Conservation (phyloP, 2,888 invertebrate species). For the Hydraecia micacea region DNA sequence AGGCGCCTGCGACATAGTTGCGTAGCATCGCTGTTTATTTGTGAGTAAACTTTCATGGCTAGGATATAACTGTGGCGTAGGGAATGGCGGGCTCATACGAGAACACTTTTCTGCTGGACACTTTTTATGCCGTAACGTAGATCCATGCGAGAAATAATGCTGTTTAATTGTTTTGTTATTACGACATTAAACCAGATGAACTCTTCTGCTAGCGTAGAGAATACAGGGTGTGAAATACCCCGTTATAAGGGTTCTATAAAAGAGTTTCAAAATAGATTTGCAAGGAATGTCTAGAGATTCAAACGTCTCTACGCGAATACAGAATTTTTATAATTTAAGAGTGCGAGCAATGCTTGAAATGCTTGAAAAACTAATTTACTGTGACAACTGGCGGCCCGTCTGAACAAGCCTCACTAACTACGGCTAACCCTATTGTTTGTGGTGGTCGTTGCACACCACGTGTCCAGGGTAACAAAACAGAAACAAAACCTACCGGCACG, state of each 20-base stretch:
- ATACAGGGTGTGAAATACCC: background rate
- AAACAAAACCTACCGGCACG: constrained; percentile 17
- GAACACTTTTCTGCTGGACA: background rate
- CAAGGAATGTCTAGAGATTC: background rate
- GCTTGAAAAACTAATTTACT: background rate
- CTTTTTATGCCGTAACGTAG: background rate
- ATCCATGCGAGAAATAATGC: background rate
- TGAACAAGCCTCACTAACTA: constrained; percentile 7
- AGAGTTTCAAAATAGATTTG: background rate
- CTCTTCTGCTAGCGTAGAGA: background rate
- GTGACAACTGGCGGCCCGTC: background rate
- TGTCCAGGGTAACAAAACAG: constrained; percentile 33
- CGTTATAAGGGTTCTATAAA: background rate
- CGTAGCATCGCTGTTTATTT: constrained; percentile 35
- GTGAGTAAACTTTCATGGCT: constrained; percentile 42
- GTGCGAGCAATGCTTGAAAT: background rate
- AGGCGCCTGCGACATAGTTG: constrained; percentile 4
- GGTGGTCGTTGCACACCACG: constrained; percentile 26
- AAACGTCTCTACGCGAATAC: background rate
- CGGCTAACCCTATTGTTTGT: constrained; percentile 44
- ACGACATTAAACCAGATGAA: background rate
- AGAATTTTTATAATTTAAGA: background rate
- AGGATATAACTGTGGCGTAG: constrained; percentile 6
- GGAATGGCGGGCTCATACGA: constrained; percentile 10
- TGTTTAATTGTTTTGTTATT: background rate